phyloP scores from a whole-genome alignment of 2,113 vertebrate species.

The Muntiacus muntjak region DNA sequence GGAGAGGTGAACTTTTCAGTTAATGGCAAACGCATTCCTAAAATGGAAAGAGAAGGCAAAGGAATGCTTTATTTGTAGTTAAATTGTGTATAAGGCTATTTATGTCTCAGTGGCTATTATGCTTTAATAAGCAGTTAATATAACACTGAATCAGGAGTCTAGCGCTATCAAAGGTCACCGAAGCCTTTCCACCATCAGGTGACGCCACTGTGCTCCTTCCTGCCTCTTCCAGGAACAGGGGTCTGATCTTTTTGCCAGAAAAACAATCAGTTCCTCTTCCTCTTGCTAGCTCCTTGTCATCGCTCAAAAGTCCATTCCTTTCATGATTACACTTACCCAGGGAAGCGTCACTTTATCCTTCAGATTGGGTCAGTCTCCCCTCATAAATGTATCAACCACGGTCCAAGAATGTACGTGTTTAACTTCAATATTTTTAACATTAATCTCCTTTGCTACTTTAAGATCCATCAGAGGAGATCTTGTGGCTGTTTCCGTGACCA shows the following conservation, averaged over 20 bases:
- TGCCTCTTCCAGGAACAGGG: background rate
- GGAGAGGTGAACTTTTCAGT: background rate
- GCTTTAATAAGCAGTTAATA: background rate
- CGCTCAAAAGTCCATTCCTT: background rate
- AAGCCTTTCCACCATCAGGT: background rate
- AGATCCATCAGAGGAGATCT: background rate
- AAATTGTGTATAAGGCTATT: background rate
- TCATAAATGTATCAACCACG: background rate
- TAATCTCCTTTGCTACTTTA: background rate
- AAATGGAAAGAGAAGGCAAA: background rate
- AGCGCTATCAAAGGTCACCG: background rate
- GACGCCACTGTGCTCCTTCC: background rate
- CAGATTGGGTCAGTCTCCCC: background rate
- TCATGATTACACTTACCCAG: background rate
- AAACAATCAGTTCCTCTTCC: background rate
- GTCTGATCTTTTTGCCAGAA: background rate
- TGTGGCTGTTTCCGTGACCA: background rate
- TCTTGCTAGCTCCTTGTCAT: background rate
- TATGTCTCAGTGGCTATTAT: background rate
- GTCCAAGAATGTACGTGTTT: background rate
- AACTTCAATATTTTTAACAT: background rate
- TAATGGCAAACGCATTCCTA: background rate
- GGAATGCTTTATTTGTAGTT: background rate
- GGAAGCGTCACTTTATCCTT: background rate
- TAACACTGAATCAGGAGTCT: background rate